Evolutionary conservation across 2,113 vertebrate genomes (phyloP), one percentile per base, ranked within the genome.

Genomic region (Ctenodactylus gundi): DNA sequence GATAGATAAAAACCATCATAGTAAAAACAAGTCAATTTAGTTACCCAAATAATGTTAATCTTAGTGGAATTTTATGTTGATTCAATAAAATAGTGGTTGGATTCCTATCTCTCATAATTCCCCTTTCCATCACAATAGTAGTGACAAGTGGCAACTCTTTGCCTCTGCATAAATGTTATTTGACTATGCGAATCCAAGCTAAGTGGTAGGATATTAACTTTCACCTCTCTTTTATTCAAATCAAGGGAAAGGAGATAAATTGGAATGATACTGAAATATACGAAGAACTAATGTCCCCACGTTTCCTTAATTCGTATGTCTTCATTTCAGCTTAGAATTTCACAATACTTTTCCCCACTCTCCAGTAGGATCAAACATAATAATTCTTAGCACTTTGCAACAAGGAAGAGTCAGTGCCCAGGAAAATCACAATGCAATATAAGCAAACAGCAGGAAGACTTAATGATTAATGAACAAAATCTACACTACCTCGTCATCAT

Each of bases 391-490:
- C 62, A 8, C 3, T 97, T 41, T 8, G 21, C 44, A 62, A 4
- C 21, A 86, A n/a, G n/a, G n/a, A n/a, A n/a, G n/a, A n/a, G n/a
- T n/a, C n/a, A n/a, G n/a, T n/a, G n/a, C n/a, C n/a, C n/a, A n/a
- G n/a, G n/a, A n/a, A n/a, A n/a, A n/a, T n/a, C n/a, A n/a, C n/a
- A n/a, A n/a, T 8, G 21, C 44, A 62, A 4, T 20, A 86, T 12
- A 73, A 73, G 7, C 27, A 31, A 49, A 75, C 44, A 75, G 31
- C 44, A 49, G 27, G 25, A 27, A 41, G 67, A 12, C 39, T 68
- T 68, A 39, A 85, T 90, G 78, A 67, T 5, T 73, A 23, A 36
- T 64, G 21, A 82, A 76, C 82, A 68, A 90, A 86, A 92, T 85
- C 10, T 60, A 27, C 20, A 44, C 11, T 68, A 17, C 25, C 13